A percentile compares a stretch with the other conserved stretches of the same genome.
Conservation (phyloP, 2,113 vertebrate genomes). For the Tragelaphus buxtoni region DNA sequence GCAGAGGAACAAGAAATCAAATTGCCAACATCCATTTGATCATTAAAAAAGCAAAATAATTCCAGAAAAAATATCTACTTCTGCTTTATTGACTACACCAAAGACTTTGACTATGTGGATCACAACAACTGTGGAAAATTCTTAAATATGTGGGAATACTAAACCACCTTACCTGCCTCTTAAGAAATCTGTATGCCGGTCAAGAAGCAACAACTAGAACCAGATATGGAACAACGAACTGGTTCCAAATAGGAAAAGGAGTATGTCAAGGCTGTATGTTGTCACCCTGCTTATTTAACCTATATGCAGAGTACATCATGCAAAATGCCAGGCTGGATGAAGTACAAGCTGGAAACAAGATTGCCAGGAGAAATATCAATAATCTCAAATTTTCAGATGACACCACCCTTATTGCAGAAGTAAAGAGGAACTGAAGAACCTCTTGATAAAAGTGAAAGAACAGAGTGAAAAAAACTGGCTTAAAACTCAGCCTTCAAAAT, state of each 20-base stretch:
- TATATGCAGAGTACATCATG: background rate
- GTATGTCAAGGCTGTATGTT: background rate
- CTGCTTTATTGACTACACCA: background rate
- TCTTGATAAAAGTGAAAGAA: background rate
- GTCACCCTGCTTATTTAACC: background rate
- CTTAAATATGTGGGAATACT: background rate
- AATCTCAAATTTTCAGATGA: background rate
- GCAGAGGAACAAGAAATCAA: background rate
- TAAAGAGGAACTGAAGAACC: background rate
- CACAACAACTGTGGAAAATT: background rate
- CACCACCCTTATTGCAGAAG: background rate
- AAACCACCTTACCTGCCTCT: background rate
- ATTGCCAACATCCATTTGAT: background rate
- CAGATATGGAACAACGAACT: fast-evolving
- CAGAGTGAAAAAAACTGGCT: background rate
- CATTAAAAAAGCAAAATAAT: background rate
- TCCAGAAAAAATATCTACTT: background rate
- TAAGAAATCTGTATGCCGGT: background rate
- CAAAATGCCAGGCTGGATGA: background rate
- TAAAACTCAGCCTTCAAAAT: background rate
- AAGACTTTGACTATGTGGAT: background rate
- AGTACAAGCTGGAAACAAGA: background rate
- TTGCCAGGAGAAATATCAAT: background rate
- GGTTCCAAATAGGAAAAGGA: background rate
- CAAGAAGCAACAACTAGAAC: background rate